Evolutionary conservation across 2,113 vertebrate species (phyloP).

Genomic region (Oncorhynchus gorbuscha): DNA sequence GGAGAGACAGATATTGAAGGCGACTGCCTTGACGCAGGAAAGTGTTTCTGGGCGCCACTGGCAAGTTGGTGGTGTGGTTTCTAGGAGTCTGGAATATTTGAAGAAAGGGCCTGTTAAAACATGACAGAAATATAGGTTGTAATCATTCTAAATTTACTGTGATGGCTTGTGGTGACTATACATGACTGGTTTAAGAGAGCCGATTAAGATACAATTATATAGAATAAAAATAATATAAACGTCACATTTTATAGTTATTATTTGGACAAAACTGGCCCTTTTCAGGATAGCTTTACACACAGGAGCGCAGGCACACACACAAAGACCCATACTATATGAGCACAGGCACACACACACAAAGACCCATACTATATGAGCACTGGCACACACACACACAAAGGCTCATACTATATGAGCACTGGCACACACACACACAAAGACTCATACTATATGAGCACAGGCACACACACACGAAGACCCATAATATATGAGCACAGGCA

Average conservation of each 20-base stretch:
- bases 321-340: conserved; percentile 45
- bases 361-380: too few species aligned
- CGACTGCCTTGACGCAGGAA: conserved; percentile 56
- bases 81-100: conserved; percentile 53
- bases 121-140: conserved; percentile 68
- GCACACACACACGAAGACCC: too few species aligned
- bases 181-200: conserved; percentile 30
- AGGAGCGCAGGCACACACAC: too few species aligned
- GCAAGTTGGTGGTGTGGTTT: conserved; percentile 43
- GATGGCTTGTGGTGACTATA: conserved; percentile 49
- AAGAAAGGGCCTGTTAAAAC: conserved; percentile 65
- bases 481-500: too few species aligned
- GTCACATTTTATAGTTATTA: conserved; percentile 35
- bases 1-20: conserved; percentile 53
- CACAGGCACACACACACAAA: conserved; percentile 39
- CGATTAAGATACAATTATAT: conserved; percentile 14
- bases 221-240: background rate
- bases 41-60: conserved; percentile 50
- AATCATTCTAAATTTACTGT: conserved; percentile 59
- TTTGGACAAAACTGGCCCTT: background rate
- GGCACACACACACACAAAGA: too few species aligned
- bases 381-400: too few species aligned
- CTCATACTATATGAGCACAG: too few species aligned
- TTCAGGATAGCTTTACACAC: conserved; percentile 14
- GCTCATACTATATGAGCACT: too few species aligned